Conservation (phyloP, 2,888 invertebrate genomes). For the Habroteleia sp. region DNA sequence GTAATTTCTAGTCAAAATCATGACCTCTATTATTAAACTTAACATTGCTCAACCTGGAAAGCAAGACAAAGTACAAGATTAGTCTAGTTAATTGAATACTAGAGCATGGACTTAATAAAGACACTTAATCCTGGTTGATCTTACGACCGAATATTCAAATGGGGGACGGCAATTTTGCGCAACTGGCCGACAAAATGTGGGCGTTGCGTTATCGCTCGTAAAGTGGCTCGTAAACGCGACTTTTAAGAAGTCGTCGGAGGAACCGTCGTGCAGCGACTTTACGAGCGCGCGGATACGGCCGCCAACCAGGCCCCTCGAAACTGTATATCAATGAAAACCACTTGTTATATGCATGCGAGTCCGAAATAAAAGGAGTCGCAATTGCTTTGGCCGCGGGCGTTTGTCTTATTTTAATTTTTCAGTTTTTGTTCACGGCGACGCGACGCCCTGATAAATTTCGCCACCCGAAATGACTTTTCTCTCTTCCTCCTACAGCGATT, state of each 20-base stretch:
- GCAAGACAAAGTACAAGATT: constrained; percentile 7
- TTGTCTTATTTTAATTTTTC: constrained; percentile 32
- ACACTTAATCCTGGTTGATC: constrained; percentile 43
- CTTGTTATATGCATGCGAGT: constrained; percentile 35
- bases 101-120: constrained; percentile 40
- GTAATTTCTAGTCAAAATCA: background rate
- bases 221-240: constrained; percentile 66
- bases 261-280: constrained; percentile 34
- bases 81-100: constrained; percentile 25
- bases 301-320: constrained; percentile 23
- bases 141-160: constrained; percentile 43
- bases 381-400: constrained; percentile 22
- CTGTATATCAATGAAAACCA: constrained; percentile 52
- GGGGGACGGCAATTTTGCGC: constrained; percentile 30
- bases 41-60: background rate
- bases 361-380: constrained; percentile 21
- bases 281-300: constrained; percentile 26
- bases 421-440: constrained; percentile 20
- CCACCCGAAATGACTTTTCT: constrained; percentile 6
- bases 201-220: constrained; percentile 66
- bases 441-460: constrained; percentile 26
- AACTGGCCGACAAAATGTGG: constrained; percentile 55
- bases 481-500: background rate
- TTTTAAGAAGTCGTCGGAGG: constrained; percentile 45
- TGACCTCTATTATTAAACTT: constrained; percentile 1